Conservation (phyloP, 2,113 vertebrate genomes). For the Malurus alboscapulatus region DNA sequence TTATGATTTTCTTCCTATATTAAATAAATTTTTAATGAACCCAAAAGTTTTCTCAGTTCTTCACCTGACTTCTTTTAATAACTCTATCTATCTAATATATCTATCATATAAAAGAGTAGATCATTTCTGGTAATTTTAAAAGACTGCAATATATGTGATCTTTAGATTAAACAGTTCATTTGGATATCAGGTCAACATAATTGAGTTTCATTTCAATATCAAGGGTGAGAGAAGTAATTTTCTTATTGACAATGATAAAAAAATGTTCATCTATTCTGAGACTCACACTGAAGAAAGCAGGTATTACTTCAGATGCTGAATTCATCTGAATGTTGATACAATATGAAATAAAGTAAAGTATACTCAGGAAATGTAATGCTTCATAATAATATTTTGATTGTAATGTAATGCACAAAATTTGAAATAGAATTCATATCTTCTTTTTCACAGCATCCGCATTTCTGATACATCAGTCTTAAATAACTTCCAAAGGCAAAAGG, state of each 20-base stretch:
- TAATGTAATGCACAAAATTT: background rate
- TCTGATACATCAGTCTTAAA: fast-evolving
- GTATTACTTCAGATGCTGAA: background rate
- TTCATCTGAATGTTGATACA: background rate
- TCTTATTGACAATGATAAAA: slow-evolving; percentile 23
- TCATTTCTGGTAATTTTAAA: background rate
- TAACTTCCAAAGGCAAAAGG: background rate
- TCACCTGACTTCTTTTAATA: slow-evolving; percentile 7
- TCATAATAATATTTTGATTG: background rate
- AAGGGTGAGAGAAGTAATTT: background rate
- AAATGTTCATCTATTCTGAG: background rate
- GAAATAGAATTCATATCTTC: background rate
- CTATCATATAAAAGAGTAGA: background rate
- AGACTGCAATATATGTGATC: background rate
- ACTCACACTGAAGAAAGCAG: background rate
- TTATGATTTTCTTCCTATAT: slow-evolving; percentile 5
- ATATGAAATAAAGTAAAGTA: background rate
- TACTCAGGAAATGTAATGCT: background rate
- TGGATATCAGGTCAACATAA: background rate
- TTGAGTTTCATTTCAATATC: slow-evolving; percentile 3
- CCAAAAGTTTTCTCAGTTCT: slow-evolving; percentile 12
- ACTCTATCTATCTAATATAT: background rate
- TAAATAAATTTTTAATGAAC: slow-evolving; percentile 42
- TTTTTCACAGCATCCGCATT: background rate
- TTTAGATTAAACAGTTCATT: slow-evolving; percentile 19